These are phyloP conservation scores for Galbula dea DNA, from an alignment of 2,113 vertebrate genomes.

Conservation along the genomic window DNA sequence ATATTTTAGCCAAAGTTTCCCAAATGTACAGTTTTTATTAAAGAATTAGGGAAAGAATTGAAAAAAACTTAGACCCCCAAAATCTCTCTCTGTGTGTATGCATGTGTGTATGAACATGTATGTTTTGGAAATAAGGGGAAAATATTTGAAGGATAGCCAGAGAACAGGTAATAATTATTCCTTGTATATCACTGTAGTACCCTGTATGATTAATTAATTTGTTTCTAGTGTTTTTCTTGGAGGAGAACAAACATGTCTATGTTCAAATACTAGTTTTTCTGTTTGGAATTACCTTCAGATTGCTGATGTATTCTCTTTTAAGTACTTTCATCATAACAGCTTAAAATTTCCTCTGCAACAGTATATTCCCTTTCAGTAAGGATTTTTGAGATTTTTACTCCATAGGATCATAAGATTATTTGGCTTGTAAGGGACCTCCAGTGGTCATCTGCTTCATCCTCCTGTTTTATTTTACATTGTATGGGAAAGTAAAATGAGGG, in stretches of 20 bases:
- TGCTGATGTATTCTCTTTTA: background rate
- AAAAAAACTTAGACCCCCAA: background rate
- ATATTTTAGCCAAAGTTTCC: background rate
- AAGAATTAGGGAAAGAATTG: background rate
- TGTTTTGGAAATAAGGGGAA: background rate
- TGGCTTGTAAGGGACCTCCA: too few species aligned
- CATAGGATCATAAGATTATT: background rate
- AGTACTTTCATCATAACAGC: background rate
- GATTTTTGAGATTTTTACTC: background rate
- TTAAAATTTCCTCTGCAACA: background rate
- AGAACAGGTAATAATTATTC: background rate
- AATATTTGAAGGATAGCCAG: background rate
- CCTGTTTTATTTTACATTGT: background rate
- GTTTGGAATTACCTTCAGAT: background rate
- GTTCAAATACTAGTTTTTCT: background rate
- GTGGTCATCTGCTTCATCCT: background rate
- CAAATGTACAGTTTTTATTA: background rate
- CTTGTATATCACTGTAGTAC: background rate
- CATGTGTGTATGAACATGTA: accelerated
- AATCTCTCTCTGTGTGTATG: accelerated
- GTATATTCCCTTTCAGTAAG: background rate
- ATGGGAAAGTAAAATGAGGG: background rate
- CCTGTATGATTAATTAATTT: background rate
- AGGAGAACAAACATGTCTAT: background rate
- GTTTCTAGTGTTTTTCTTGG: background rate